phyloP scores from a whole-genome alignment of 1,140 invertebrate species.

The Grapholita molesta region DNA sequence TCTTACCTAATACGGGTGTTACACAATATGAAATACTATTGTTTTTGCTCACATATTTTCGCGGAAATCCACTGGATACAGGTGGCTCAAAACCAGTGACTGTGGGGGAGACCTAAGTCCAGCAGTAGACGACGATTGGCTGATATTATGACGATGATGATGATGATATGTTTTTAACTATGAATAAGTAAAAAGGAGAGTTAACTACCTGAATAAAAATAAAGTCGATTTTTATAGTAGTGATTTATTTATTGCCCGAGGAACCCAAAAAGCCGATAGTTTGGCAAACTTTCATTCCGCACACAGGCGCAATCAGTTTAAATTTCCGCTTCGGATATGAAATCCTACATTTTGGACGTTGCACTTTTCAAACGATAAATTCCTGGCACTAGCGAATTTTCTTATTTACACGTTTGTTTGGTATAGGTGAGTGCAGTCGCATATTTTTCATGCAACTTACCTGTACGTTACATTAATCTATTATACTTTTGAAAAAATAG shows the following conservation, averaged over 20 bases:
- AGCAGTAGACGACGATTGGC: too few species aligned
- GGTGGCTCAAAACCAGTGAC: too few species aligned
- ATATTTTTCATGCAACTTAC: background rate
- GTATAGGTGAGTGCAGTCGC: background rate
- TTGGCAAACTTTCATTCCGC: slow-evolving; percentile 14
- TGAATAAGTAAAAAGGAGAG: too few species aligned
- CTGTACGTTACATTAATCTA: too few species aligned
- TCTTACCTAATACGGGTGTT: too few species aligned
- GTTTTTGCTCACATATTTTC: too few species aligned
- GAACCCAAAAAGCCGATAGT: background rate
- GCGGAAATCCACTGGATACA: too few species aligned
- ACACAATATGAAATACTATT: too few species aligned
- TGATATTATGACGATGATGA: too few species aligned
- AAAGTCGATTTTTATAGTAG: background rate
- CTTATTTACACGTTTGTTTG: background rate
- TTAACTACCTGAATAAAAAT: background rate
- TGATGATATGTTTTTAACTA: too few species aligned
- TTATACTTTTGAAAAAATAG: too few species aligned
- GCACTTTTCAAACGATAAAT: slow-evolving; percentile 20
- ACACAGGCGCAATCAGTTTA: slow-evolving; percentile 15
- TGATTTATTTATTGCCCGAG: background rate
- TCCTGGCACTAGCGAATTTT: background rate
- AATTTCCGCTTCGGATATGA: slow-evolving; percentile 30
- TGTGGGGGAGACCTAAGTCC: too few species aligned
- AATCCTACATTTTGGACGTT: slow-evolving; percentile 22